These are phyloP conservation scores for Diarsia rubi DNA, from an alignment of 2,888 invertebrate species.

Conservation along the genomic window DNA sequence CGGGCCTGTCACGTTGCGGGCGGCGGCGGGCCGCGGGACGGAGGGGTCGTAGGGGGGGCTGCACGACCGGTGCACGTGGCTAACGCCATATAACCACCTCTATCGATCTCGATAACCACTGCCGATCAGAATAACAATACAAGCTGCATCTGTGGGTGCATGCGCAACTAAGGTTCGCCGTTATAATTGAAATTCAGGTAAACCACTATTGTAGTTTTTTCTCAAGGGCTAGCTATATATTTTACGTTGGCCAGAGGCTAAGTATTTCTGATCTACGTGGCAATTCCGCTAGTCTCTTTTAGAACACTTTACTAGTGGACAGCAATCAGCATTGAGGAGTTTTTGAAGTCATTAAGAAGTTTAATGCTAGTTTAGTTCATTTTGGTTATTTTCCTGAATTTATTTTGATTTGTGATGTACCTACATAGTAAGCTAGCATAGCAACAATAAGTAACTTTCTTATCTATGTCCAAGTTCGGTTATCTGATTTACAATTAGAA, in stretches of 20 bases:
- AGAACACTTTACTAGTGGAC: background rate
- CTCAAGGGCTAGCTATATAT: background rate
- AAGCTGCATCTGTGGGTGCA: conserved; percentile 46
- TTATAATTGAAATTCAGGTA: background rate
- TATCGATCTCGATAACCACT: conserved; percentile 67
- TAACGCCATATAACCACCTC: conserved; percentile 48
- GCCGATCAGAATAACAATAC: conserved; percentile 48
- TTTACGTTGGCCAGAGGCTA: background rate
- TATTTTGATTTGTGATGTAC: background rate
- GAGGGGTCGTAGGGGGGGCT: conserved; percentile 51
- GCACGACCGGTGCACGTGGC: conserved; percentile 76
- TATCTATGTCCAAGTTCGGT: background rate
- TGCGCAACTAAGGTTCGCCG: background rate
- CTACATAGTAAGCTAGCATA: background rate
- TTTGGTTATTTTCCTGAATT: background rate
- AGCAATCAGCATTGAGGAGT: background rate
- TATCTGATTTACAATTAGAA: background rate
- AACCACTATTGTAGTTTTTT: background rate
- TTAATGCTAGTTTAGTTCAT: background rate
- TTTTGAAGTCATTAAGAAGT: background rate
- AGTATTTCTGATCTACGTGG: background rate
- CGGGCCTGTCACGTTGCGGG: conserved; percentile 71
- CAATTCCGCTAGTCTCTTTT: background rate
- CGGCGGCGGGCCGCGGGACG: conserved; percentile 23
- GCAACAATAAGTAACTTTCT: background rate